Percentiles rank a stretch among this genome's conserved stretches.
phyloP scores from a whole-genome alignment of 2,797 vertebrate species.

The Gallirallus australis region DNA sequence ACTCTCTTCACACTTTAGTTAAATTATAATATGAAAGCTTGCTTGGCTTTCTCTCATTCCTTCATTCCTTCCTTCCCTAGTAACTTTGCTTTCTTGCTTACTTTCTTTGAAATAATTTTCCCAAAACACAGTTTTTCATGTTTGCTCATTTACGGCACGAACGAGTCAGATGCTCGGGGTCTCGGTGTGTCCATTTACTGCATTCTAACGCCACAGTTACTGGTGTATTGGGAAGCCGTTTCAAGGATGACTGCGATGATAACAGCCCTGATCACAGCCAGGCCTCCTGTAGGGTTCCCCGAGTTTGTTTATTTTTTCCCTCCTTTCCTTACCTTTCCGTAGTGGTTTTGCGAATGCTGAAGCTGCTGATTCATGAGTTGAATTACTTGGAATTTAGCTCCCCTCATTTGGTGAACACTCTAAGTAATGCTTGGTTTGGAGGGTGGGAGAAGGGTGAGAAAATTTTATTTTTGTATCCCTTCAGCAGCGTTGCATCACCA shows the following conservation, averaged over 20 bases:
- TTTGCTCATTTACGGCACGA: neutral
- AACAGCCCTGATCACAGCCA: neutral
- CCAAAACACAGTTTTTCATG: neutral
- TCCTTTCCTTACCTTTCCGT: neutral
- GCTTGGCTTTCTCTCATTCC: neutral
- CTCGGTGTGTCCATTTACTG: neutral
- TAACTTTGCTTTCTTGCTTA: neutral
- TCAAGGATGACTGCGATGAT: slow-evolving; percentile 22
- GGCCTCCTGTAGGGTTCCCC: neutral
- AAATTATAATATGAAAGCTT: neutral
- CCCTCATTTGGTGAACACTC: neutral
- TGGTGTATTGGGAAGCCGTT: neutral
- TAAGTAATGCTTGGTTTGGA: neutral
- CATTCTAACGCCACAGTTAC: neutral
- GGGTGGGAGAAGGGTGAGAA: neutral
- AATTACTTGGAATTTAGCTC: neutral
- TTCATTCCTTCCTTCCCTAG: neutral
- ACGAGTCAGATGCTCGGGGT: neutral
- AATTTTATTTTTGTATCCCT: neutral
- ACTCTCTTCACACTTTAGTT: slow-evolving; percentile 8
- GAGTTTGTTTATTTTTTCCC: neutral
- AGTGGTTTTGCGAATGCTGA: neutral
- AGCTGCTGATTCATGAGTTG: neutral
- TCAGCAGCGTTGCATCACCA: neutral
- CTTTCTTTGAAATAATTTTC: neutral